A percentile compares a stretch with the other conserved stretches of the same genome.
Evolutionary conservation across 1,140 invertebrate species (phyloP).

Genomic region (Tetranychus urticae): DNA sequence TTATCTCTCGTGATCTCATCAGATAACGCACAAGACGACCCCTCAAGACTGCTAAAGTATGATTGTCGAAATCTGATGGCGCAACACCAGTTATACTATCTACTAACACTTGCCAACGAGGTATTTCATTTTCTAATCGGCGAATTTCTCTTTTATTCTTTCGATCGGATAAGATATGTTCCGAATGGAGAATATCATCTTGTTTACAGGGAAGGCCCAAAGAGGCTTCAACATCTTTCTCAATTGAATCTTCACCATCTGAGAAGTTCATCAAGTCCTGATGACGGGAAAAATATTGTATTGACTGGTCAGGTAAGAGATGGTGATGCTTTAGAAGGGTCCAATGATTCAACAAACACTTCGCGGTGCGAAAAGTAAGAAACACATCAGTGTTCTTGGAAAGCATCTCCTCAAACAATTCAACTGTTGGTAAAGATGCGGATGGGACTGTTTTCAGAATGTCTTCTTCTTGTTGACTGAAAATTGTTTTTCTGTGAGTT

Average conservation of each 20-base stretch:
- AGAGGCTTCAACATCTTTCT: constrained; percentile 1
- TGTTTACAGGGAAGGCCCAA: not conserved
- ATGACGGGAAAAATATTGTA: constrained; percentile 25
- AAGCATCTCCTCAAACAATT: constrained; percentile 66
- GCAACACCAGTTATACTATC: constrained; percentile 45
- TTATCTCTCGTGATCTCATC: constrained; percentile 86
- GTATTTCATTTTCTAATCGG: constrained; percentile 61
- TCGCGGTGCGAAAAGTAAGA: constrained; percentile 59
- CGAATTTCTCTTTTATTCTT: constrained; percentile 57
- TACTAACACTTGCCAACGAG: constrained; percentile 77
- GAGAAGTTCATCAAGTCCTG: constrained; percentile 58
- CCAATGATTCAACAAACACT: constrained; percentile 68
- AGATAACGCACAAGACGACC: constrained; percentile 76
- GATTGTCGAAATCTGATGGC: constrained; percentile 40
- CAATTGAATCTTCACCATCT: constrained; percentile 69
- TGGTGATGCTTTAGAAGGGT: constrained; percentile 76
- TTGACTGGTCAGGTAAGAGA: constrained; percentile 61
- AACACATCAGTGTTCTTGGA: constrained; percentile 58
- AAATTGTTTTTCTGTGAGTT: constrained; percentile 67
- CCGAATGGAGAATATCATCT: constrained; percentile 13
- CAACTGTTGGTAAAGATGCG: constrained; percentile 36
- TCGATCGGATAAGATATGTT: constrained; percentile 23
- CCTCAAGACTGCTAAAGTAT: constrained; percentile 66
- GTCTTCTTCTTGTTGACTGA: constrained; percentile 67
- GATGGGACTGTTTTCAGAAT: constrained; percentile 53